Conservation (phyloP, 2,888 invertebrate species). For the Ectemnius continuus region DNA sequence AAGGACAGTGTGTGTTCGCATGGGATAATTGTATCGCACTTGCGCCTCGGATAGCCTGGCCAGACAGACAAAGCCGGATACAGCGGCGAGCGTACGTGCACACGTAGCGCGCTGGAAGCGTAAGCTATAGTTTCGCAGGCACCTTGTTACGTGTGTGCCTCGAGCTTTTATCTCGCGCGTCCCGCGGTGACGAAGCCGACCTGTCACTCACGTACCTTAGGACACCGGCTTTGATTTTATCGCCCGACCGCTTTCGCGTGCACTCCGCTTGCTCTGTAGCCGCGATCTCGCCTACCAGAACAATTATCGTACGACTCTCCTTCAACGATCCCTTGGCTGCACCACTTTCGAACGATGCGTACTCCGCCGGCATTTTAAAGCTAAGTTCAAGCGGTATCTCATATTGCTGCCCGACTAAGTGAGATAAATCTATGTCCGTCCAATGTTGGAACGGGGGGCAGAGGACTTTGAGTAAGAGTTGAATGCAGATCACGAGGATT, state of each 20-base stretch:
- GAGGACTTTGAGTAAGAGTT: background rate
- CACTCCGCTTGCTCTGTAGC: slow-evolving; percentile 21
- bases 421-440: too few relatives aligned
- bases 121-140: slow-evolving; percentile 54
- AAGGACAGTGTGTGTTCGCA: slow-evolving; percentile 16
- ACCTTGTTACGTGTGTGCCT: slow-evolving; percentile 67
- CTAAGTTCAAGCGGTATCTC: too few relatives aligned
- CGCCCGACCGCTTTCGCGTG: slow-evolving; percentile 56
- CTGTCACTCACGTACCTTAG: slow-evolving; percentile 69
- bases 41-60: slow-evolving; percentile 28
- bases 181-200: slow-evolving; percentile 68
- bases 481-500: slow-evolving; percentile 5
- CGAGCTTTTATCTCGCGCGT: slow-evolving; percentile 69
- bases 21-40: slow-evolving; percentile 50
- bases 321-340: too few relatives aligned
- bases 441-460: too few relatives aligned
- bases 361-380: too few relatives aligned
- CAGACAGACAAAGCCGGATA: slow-evolving; percentile 15
- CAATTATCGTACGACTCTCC: too few relatives aligned
- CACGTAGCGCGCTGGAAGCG: slow-evolving; percentile 1
- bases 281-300: slow-evolving; percentile 2
- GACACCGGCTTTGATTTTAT: slow-evolving; percentile 72
- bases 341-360: too few relatives aligned
- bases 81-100: slow-evolving; percentile 23
- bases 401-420: too few relatives aligned